Base-by-base conservation (phyloP, 1,140 invertebrate genomes). In the Calycopis cecrops region DNA sequence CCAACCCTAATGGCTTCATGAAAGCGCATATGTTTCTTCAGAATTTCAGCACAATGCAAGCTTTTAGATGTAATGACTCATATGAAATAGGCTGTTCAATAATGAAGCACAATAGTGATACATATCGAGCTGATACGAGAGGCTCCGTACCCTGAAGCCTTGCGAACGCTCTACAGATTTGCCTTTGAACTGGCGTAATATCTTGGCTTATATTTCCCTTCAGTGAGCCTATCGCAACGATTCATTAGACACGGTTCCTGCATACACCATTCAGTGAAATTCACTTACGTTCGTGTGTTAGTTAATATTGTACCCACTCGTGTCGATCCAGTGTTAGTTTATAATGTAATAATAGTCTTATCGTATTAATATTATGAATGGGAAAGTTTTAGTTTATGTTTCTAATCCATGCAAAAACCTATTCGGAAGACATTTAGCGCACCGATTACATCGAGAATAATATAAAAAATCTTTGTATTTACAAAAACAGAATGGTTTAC, bases 81-180 rank as follows among this genome's bases (percentile, higher is more conserved):
- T 6, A 38, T 42, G 28, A 64, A 28, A 65, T 40, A 54, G 55
- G 53, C 12, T 40, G 10, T 33, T 21, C 35, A 40, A 42, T 16
- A 44, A 44, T 44, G 40, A 28, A 48, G 40, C 42, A 48, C 42
- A 48, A 55, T 38, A 47, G 56, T 51, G 56, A 48, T 28, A 57
- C 69, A 73, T 62, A 73, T 67, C 71, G 71, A n/a, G n/a, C n/a
- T n/a, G n/a, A 72, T 74, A 66, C 74, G 72, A 68, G 73, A 70
- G 75, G 74, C 74, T 68, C 79, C 81, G 79, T 85, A 75, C 75
- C 76, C 69, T 66, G 62, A 55, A 76, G 71, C 69, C 71, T 71
- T 85, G 76, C 81, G 81, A 83, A 85, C 79, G 73, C 63, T 71
- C 76, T 16, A 16, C 40, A 16, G 40, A 44, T 44, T 44, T 17